phyloP scores from a whole-genome alignment of 2,113 vertebrate genomes.

The Sitta europaea region DNA sequence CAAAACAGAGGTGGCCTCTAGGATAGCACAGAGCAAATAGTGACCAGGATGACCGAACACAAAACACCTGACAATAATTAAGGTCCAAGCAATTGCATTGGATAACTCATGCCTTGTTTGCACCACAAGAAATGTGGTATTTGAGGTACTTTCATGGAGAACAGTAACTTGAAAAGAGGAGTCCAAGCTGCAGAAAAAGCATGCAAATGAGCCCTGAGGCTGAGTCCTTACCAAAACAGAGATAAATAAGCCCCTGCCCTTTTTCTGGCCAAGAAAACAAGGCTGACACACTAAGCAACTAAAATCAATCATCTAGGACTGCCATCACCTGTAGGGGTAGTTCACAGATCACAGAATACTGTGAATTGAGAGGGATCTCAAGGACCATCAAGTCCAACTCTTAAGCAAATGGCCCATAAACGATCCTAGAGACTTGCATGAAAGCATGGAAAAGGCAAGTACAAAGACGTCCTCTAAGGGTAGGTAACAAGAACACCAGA shows the following conservation, averaged over 20 bases:
- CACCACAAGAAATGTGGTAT: neutral
- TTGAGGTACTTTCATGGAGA: neutral
- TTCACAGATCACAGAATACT: neutral
- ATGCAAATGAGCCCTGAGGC: neutral
- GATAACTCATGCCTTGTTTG: neutral
- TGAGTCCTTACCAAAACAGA: neutral
- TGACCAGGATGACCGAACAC: neutral
- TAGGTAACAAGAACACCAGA: neutral
- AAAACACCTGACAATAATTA: neutral
- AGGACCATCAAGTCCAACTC: neutral
- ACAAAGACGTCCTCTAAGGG: neutral
- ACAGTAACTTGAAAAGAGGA: neutral
- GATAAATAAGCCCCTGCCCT: neutral
- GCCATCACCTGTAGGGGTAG: neutral
- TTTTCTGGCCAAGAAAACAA: neutral
- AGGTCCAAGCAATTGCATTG: neutral
- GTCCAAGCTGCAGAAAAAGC: neutral
- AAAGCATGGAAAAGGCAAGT: neutral
- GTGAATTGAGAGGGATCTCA: neutral
- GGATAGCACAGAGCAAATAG: neutral
- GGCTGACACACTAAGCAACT: neutral
- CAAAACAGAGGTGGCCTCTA: neutral
- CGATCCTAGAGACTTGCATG: neutral
- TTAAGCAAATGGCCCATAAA: neutral
- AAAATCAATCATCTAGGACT: neutral